phyloP scores from a whole-genome alignment of 2,797 vertebrate genomes.

The Astyanax mexicanus region DNA sequence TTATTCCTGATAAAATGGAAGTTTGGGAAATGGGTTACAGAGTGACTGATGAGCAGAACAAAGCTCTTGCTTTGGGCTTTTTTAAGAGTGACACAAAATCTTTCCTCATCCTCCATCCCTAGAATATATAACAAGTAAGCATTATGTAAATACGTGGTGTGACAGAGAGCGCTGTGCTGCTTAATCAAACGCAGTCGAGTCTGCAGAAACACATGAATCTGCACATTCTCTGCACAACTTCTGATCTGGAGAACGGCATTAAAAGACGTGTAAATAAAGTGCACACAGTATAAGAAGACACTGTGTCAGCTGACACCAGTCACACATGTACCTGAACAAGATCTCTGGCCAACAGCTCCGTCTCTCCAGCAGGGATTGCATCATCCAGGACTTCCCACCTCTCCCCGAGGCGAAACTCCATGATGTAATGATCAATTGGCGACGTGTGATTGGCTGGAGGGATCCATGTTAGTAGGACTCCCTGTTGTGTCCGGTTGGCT shows the following conservation, averaged over 20 bases:
- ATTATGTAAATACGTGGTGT: constrained; percentile 37
- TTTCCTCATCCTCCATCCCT: neutral
- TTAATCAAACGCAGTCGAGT: neutral
- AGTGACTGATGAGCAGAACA: neutral
- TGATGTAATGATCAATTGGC: constrained; percentile 85
- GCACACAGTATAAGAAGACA: neutral
- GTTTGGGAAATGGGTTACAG: neutral
- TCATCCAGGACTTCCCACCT: constrained; percentile 91
- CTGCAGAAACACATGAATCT: neutral
- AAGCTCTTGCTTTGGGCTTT: neutral
- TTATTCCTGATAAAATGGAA: neutral
- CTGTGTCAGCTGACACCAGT: neutral
- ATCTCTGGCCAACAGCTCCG: constrained; percentile 88
- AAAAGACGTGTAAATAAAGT: neutral
- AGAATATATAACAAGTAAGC: constrained; percentile 30
- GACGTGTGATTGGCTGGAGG: constrained; percentile 87
- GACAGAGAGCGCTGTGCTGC: neutral
- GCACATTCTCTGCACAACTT: constrained; percentile 10
- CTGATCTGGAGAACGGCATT: neutral
- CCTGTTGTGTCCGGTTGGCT: constrained; percentile 89
- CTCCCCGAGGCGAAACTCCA: constrained; percentile 91
- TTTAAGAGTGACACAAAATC: constrained; percentile 3
- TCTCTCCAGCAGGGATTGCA: constrained; percentile 84
- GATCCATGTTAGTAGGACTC: constrained; percentile 91
- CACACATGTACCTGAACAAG: constrained; percentile 68